Evolutionary conservation across 2,888 invertebrate species (phyloP).

Genomic region (Dolichomitus sp.): DNA sequence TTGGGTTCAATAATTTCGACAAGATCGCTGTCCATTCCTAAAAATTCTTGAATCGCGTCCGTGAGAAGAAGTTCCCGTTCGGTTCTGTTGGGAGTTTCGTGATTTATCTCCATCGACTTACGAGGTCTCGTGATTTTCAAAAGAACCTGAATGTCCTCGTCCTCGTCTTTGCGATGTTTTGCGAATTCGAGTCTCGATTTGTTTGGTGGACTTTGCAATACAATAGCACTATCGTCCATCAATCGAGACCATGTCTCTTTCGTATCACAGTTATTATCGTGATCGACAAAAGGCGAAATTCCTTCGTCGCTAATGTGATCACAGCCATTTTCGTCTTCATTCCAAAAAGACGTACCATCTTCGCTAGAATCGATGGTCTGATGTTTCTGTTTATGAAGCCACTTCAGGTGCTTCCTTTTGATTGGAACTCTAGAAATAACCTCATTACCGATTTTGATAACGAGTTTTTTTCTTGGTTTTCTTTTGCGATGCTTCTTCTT

Average conservation of each 20-base stretch:
- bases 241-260: not conserved
- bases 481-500: conserved; percentile 62
- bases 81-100: conserved; percentile 71
- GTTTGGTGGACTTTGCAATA: too few species aligned
- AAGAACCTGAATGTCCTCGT: conserved; percentile 49
- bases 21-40: conserved; percentile 31
- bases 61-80: conserved; percentile 66
- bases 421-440: conserved; percentile 69
- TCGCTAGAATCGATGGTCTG: not conserved
- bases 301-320: conserved; percentile 13
- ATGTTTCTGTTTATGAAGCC: not conserved
- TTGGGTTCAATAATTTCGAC: conserved; percentile 15
- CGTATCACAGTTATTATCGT: conserved; percentile 18
- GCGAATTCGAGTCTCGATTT: conserved; percentile 16
- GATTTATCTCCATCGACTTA: conserved; percentile 63
- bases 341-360: conserved; percentile 8
- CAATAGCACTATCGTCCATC: not conserved
- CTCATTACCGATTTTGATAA: conserved; percentile 75
- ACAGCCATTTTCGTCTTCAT: conserved; percentile 3
- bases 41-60: conserved; percentile 60
- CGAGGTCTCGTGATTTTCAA: conserved; percentile 67
- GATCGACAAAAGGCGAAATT: conserved; percentile 5
- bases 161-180: conserved; percentile 44
- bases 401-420: conserved; percentile 71
- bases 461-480: conserved; percentile 60